These are phyloP conservation scores for Orthosia incerta DNA, from an alignment of 2,888 invertebrate genomes.

Conservation along the genomic window DNA sequence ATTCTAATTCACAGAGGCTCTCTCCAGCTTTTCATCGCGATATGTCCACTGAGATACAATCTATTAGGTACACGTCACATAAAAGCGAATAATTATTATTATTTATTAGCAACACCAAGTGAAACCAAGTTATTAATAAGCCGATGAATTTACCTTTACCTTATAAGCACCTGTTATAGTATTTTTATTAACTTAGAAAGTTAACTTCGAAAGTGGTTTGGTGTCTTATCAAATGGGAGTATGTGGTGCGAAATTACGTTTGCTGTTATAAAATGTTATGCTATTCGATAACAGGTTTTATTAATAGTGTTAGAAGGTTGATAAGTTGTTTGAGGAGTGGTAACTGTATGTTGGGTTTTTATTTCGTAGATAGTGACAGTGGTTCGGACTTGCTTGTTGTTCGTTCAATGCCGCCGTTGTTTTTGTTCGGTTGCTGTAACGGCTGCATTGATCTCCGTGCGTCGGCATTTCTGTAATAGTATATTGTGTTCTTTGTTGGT, in stretches of 20 bases:
- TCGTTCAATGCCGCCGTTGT: constrained; percentile 61
- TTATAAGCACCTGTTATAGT: constrained; percentile 61
- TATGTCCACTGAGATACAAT: constrained; percentile 35
- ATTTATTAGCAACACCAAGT: constrained; percentile 55
- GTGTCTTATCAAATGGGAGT: constrained; percentile 72
- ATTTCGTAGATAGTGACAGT: constrained; percentile 66
- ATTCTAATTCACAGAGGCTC: constrained; percentile 37
- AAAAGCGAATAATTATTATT: constrained; percentile 41
- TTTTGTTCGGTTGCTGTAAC: constrained; percentile 64
- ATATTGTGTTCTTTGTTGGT: constrained; percentile 33
- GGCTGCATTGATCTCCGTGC: constrained; percentile 49
- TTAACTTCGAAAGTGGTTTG: constrained; percentile 73
- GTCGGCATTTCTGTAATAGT: constrained; percentile 43
- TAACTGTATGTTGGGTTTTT: constrained; percentile 27
- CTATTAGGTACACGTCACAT: constrained; percentile 35
- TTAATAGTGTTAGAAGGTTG: constrained; percentile 27
- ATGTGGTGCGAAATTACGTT: constrained; percentile 62
- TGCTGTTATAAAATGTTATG: constrained; percentile 39
- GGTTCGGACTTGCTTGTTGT: constrained; percentile 46
- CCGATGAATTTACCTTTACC: constrained; percentile 57
- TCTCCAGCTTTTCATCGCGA: constrained; percentile 48
- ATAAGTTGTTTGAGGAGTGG: constrained; percentile 14
- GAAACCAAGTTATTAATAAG: constrained; percentile 59
- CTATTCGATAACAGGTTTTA: constrained; percentile 43
- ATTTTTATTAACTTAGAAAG: constrained; percentile 75